These are phyloP conservation scores for Mormoops blainvillei DNA, from an alignment of 2,113 vertebrate genomes.

Conservation along the genomic window DNA sequence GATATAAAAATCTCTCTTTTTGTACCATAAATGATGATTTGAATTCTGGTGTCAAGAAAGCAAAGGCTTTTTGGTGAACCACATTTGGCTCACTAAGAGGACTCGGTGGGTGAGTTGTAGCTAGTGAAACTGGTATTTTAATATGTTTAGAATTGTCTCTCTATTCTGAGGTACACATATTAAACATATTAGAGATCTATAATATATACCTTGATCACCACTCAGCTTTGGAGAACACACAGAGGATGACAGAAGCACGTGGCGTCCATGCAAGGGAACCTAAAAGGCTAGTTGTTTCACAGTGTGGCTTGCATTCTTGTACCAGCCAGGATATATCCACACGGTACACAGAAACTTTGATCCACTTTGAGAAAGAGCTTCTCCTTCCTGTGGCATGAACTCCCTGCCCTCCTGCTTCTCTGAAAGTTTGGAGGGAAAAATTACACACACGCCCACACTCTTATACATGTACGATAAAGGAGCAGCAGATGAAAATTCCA, in stretches of 20 bases:
- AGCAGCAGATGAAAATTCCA: slow-evolving; percentile 78
- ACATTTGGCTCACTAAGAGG: slow-evolving; percentile 35
- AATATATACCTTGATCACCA: neutral
- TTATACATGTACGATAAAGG: slow-evolving; percentile 26
- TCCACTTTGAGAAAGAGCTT: neutral
- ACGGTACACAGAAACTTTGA: neutral
- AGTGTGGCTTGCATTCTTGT: neutral
- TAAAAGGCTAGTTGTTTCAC: neutral
- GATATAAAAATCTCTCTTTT: slow-evolving; percentile 52
- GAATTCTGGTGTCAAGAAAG: slow-evolving; percentile 56
- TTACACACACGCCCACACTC: slow-evolving; percentile 1
- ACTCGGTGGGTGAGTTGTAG: neutral
- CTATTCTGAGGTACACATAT: neutral
- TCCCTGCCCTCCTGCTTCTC: neutral
- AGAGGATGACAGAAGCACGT: slow-evolving; percentile 7
- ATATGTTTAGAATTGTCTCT: neutral
- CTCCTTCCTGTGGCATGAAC: neutral
- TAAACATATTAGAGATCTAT: neutral
- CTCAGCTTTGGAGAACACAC: slow-evolving; percentile 56
- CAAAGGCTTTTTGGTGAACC: slow-evolving; percentile 38
- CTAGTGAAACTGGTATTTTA: neutral
- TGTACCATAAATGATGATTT: slow-evolving; percentile 49
- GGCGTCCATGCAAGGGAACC: slow-evolving; percentile 47
- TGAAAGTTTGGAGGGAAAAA: slow-evolving; percentile 78
- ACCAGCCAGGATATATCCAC: neutral